Percentiles rank a stretch among this genome's conserved stretches.
These are phyloP conservation scores for Agonopterix arenella DNA, from an alignment of 2,888 invertebrate species.

Conservation along the genomic window DNA sequence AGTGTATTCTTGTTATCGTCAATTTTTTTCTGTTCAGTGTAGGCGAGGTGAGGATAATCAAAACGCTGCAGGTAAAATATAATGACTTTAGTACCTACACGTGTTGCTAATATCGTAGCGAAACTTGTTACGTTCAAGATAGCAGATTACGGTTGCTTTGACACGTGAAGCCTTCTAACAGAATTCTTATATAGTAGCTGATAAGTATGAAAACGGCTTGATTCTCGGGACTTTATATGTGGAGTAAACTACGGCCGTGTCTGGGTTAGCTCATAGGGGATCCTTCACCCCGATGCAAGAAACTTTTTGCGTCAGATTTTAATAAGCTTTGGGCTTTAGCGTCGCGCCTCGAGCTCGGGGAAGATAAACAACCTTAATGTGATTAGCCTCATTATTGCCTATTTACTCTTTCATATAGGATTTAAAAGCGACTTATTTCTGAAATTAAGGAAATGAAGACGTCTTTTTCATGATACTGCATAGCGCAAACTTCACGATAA, in stretches of 20 bases:
- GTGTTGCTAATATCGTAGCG: not conserved
- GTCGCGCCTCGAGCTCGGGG: slow-evolving; percentile 31
- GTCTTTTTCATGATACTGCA: too few relatives aligned
- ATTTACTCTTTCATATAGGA: slow-evolving; percentile 28
- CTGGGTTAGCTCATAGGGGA: slow-evolving; percentile 36
- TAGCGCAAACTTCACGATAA: too few relatives aligned
- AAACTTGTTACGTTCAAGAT: slow-evolving; percentile 2
- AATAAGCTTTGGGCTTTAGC: slow-evolving; percentile 64
- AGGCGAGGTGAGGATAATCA: too few relatives aligned
- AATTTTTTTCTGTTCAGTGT: too few relatives aligned
- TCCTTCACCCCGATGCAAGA: slow-evolving; percentile 28
- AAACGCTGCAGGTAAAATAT: too few relatives aligned
- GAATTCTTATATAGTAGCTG: too few relatives aligned
- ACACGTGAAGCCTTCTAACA: too few relatives aligned
- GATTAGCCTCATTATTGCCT: slow-evolving; percentile 24
- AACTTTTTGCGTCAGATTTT: slow-evolving; percentile 62
- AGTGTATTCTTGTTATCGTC: too few relatives aligned
- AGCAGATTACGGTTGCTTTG: slow-evolving; percentile 23
- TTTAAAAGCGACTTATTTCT: not conserved
- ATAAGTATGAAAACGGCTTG: too few relatives aligned
- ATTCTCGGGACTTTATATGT: too few relatives aligned
- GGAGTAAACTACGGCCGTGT: slow-evolving; percentile 13
- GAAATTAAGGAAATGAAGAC: too few relatives aligned
- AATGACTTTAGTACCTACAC: not conserved
- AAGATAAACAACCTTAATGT: slow-evolving; percentile 34